Conservation (phyloP, 35 echinoderm and acorn worm genomes). For the Ophiothrix spiculata region DNA sequence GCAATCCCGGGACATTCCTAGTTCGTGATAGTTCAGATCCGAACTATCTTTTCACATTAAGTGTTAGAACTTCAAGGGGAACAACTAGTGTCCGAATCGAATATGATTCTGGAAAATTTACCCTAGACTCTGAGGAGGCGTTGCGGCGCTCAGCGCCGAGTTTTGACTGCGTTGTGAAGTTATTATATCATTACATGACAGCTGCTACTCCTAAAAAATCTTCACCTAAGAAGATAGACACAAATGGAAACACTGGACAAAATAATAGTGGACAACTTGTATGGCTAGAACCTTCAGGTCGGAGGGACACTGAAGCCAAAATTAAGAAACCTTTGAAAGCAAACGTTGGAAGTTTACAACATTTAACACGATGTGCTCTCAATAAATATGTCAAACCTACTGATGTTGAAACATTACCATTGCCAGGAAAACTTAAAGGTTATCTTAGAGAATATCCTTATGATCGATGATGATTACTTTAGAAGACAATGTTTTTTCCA, state of each 20-base stretch:
- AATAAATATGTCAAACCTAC: conserved; percentile 62
- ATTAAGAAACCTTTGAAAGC: conserved; percentile 74
- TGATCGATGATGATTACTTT: conserved; percentile 49
- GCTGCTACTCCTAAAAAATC: conserved; percentile 29
- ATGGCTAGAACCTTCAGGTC: conserved; percentile 87
- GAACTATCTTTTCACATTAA: conserved; percentile 81
- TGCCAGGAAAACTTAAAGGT: conserved; percentile 68
- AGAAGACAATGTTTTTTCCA: neutral
- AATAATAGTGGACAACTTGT: conserved; percentile 82
- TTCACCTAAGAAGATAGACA: conserved; percentile 18
- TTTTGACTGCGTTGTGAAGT: conserved; percentile 89
- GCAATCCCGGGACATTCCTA: conserved; percentile 74
- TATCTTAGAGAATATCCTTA: conserved; percentile 85
- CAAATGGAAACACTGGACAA: neutral
- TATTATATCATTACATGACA: conserved; percentile 78
- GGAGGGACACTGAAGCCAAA: conserved; percentile 76
- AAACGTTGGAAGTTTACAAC: conserved; percentile 76
- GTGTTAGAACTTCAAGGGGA: conserved; percentile 86
- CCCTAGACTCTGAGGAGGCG: conserved; percentile 81
- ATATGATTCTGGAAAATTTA: conserved; percentile 83
- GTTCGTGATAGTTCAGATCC: conserved; percentile 83
- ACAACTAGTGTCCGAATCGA: conserved; percentile 92
- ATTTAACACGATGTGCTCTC: conserved; percentile 83
- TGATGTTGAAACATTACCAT: conserved; percentile 36
- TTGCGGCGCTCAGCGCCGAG: conserved; percentile 60